Conservation (phyloP, 2,797 vertebrate species). For the Spizella passerina region DNA sequence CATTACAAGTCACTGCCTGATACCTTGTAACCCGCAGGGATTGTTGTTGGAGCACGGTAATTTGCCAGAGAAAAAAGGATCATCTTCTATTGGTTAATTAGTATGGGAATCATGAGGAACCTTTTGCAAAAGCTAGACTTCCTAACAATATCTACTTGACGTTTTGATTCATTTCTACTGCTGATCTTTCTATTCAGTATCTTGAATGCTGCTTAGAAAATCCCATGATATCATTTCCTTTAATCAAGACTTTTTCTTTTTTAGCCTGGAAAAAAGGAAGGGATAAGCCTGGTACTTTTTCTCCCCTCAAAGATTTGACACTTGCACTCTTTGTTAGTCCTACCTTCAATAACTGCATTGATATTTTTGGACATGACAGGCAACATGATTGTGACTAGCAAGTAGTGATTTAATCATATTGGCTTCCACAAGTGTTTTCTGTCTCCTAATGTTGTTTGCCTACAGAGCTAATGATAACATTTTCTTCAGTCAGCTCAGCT, state of each 20-base stretch:
- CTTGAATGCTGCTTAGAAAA: slow-evolving; percentile 18
- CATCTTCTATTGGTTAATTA: not conserved
- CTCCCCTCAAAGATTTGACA: not conserved
- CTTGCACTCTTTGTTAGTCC: not conserved
- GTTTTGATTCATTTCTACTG: slow-evolving; percentile 32
- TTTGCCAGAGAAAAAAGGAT: not conserved
- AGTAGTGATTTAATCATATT: slow-evolving; percentile 57
- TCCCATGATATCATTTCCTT: slow-evolving; percentile 51
- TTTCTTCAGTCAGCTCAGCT: slow-evolving; percentile 44
- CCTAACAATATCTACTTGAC: not conserved
- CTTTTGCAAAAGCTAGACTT: not conserved
- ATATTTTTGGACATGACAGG: slow-evolving; percentile 33
- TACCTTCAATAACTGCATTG: slow-evolving; percentile 39
- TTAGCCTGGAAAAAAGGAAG: not conserved
- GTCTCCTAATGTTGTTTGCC: slow-evolving; percentile 59
- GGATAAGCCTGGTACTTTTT: not conserved
- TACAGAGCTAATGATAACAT: slow-evolving; percentile 66
- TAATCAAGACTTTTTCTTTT: slow-evolving; percentile 1
- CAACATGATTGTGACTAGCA: not conserved
- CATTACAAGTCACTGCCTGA: not conserved
- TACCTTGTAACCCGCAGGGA: not conserved
- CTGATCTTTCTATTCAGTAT: not conserved
- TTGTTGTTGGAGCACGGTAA: not conserved
- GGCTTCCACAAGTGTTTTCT: slow-evolving; percentile 52
- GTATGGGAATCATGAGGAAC: slow-evolving; percentile 3